Base-by-base conservation (phyloP, 2,888 invertebrate genomes). In the Schrankia costaestrigalis region DNA sequence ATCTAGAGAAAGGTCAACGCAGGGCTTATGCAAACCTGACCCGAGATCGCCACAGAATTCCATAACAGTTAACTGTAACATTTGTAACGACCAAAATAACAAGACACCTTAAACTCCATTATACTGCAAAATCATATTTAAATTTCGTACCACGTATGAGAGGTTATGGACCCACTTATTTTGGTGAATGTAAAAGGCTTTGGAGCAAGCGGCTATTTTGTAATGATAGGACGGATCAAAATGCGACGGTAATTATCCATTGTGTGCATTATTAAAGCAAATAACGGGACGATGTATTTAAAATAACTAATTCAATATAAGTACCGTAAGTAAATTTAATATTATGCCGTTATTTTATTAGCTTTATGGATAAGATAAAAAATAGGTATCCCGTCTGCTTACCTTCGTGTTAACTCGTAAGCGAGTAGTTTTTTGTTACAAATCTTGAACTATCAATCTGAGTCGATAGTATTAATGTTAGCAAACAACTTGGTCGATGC, bases 31-130 rank as follows among this genome's bases (percentile, higher is more conserved):
- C 57, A 54, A 54, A 63, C 69, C 64, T 73, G 72, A 74, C 76
- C 77, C 68, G 70, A 64, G 67, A 71, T 70, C 61, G 65, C 56
- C 58, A 51, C 56, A 63, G 65, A 69, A 71, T 66, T 66, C 74
- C 70, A 63, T 60, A 65, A 50, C 54, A 38, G 58, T 49, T 57
- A 53, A 57, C 45, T 56, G 59, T 57, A 68, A 65, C 68, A 70
- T 63, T 56, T 56, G 36, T 38, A 42, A 27, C 44, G 44, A 38
- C 69, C 65, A 64, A 19, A 32, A 2, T 54, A 39, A 22, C 7
- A 8, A 40, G 66, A 58, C 18, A 62, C 35, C 14, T 46, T 17
- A 30, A 31, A 35, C 30, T 44, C 46, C 35, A 47, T 52, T 55
- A 56, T 49, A 31, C 30, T 27, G 21, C 35, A 31, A 3, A 37